These are phyloP conservation scores for Intellagama lesueurii DNA, from an alignment of 2,797 vertebrate species.

Conservation along the genomic window DNA sequence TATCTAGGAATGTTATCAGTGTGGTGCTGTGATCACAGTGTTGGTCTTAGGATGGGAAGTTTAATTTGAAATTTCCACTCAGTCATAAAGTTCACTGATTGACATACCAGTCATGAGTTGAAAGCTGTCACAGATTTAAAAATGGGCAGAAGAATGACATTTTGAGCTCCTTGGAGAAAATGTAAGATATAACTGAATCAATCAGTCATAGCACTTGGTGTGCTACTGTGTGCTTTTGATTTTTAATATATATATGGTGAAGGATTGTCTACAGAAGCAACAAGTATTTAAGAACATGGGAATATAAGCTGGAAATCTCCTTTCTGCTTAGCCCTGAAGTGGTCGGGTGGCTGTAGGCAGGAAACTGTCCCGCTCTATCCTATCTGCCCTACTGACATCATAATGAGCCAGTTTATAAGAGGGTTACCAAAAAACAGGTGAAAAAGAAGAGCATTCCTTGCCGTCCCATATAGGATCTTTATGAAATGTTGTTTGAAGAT, in stretches of 20 bases:
- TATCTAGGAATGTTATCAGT: neutral
- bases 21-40: neutral
- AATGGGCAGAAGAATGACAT: neutral
- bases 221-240: neutral
- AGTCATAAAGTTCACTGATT: neutral
- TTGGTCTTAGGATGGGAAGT: neutral
- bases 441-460: neutral
- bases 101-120: neutral
- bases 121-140: neutral
- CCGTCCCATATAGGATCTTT: neutral
- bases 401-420: neutral
- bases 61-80: neutral
- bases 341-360: neutral
- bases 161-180: neutral
- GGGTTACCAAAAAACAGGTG: neutral
- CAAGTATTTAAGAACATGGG: neutral
- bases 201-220: neutral
- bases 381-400: neutral
- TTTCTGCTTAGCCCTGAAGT: neutral
- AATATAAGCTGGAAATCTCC: neutral
- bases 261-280: neutral
- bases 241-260: constrained; percentile 8
- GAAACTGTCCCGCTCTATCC: neutral
- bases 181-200: neutral
- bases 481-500: neutral